Base-by-base conservation (phyloP, 2,113 vertebrate genomes). In the Oncorhynchus tshawytscha region DNA sequence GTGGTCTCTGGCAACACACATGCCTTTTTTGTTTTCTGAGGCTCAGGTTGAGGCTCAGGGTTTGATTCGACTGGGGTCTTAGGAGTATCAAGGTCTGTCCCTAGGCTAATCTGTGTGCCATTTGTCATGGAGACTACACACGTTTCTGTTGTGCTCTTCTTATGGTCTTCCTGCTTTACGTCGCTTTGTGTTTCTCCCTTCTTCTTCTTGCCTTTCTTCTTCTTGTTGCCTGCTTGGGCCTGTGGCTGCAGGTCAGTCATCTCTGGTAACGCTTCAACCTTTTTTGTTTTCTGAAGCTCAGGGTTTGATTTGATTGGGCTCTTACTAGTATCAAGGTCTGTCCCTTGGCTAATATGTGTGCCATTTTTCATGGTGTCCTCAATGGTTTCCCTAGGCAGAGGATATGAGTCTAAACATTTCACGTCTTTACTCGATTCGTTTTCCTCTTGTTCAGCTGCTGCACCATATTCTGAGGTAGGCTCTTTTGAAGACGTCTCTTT, bases 141-240 rank as follows among this genome's bases (percentile, higher is more conserved):
- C 11, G 27, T 62, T 25, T 67, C 75, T 16, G 15, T 66, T 79
- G 80, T 18, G 51, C 12, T 45, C 39, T 45, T 45, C 9, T 11
- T 5, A 15, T 0, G 54, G 80, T 72, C 24, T 64, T 34, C 16
- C 27, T 68, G 71, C 6, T 76, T 31, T 15, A 25, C 72, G 8
- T 84, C 81, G 2, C 75, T 78, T 65, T 72, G 70, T 39, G 31
- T 2, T 16, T 39, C 82, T 68, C 86, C 90, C 70, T 91, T 92
- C 82, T 89, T 90, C 51, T 54, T 54, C 76, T 92, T 94, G 39
- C 39, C 39, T 72, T 73, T 92, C 82, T 54, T 92, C 73, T 92
- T 94, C 83, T 81, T 93, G 64, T 87, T 22, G 6, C 69, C 25
- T 29, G 22, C 72, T 66, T 89, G 83, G 24, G 39, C 9, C 9